Base-by-base conservation (phyloP, 2,113 vertebrate species). In the Microtus oregoni region DNA sequence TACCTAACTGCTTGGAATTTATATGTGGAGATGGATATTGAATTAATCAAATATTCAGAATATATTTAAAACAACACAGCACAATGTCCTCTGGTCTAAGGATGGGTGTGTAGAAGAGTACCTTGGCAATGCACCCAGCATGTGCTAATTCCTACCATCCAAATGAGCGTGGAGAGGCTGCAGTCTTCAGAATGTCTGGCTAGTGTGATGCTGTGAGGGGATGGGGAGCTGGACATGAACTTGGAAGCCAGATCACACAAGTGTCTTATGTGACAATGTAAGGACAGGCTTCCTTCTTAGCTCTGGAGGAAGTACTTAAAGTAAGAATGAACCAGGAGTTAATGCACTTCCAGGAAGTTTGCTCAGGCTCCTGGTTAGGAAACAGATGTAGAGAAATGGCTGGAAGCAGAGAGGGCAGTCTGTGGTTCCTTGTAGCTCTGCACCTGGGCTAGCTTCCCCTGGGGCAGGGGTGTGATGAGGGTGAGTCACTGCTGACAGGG, bases 361-460 rank as follows among this genome's bases (percentile, higher is more conserved):
- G 78, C 30, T 90, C 61, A 72, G 79, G 28, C 14, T 79, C 14
- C 26, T 24, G 12, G 22, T 19, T 35, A 58, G 61, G 26, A 47
- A 67, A 28, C 1, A 11, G 8, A 11, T 3, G 22, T 30, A 55
- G 30, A 17, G 22, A 78, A 3, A 89, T 41, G 1, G n/a, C 35
- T 68, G 41, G 63, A 94, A 78, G 44, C 14, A 55, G 44, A 68
- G 22, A 50, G 55, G n/a, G 17, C 28, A 14, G 65, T 15, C 5
- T 30, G 26, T 47, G 35, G 35, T 26, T 28, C 22, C 4, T 7
- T 5, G 20, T 24, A 17, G 17, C 11, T 24, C 12, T 50, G 30
- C 28, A 1, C 2, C 26, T 17, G 19, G 52, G 8, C 24, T 30
- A 32, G 38, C 26, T 44, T n/a, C 24, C 0, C 5, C 6, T 1